phyloP scores from a whole-genome alignment of 1,140 invertebrate species.

The Magallana ariakensis region DNA sequence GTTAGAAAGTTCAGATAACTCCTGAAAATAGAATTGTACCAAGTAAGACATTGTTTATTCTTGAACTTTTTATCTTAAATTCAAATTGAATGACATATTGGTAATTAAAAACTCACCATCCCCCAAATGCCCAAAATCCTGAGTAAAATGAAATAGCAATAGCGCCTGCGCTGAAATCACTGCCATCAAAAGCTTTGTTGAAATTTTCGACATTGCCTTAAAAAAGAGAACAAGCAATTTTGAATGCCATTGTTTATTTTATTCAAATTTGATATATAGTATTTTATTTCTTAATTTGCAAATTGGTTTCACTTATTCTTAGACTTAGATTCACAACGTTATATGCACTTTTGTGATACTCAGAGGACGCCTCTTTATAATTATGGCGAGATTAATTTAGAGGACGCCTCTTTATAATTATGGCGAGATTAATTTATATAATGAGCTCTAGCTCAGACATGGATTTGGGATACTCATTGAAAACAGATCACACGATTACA shows the following conservation, averaged over 20 bases:
- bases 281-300: too few relatives aligned
- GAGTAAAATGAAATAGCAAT: slow-evolving; percentile 98
- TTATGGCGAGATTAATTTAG: too few relatives aligned
- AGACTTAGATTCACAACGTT: too few relatives aligned
- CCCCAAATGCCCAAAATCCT: slow-evolving; percentile 98
- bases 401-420: too few relatives aligned
- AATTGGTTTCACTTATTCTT: too few relatives aligned
- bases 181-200: slow-evolving; percentile 89
- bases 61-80: not conserved
- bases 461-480: too few relatives aligned
- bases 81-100: not conserved
- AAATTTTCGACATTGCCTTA: slow-evolving; percentile 85
- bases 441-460: too few relatives aligned
- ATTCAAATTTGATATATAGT: too few relatives aligned
- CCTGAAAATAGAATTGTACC: slow-evolving; percentile 59
- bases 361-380: too few relatives aligned
- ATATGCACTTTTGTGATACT: too few relatives aligned
- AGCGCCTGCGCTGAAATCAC: slow-evolving; percentile 92
- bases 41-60: not conserved
- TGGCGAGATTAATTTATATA: too few relatives aligned
- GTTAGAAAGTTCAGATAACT: slow-evolving; percentile 82
- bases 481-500: not conserved
- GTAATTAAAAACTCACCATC: slow-evolving; percentile 84
- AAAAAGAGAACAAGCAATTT: not conserved
- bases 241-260: too few relatives aligned